These are phyloP conservation scores for Chironex yamaguchii DNA, from an alignment of 30 jellyfish, hydroid and myxozoan genomes.

Conservation along the genomic window DNA sequence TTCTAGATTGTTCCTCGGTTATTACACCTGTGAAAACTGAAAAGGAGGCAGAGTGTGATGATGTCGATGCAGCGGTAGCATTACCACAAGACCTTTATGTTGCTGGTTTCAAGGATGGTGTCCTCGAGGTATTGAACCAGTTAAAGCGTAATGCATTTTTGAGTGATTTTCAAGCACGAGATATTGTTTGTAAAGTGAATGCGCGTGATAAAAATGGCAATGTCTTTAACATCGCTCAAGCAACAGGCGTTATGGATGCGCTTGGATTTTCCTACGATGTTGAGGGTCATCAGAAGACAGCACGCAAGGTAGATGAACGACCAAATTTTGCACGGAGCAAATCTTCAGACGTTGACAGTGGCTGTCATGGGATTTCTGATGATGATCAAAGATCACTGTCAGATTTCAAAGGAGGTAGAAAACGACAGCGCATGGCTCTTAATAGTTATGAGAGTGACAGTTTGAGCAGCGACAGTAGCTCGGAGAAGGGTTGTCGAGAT, in stretches of 20 bases:
- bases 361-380: neutral
- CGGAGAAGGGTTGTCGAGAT: neutral
- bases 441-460: neutral
- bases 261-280: neutral
- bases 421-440: neutral
- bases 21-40: neutral
- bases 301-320: neutral
- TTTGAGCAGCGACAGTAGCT: neutral
- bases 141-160: neutral
- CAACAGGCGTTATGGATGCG: neutral
- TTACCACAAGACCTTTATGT: neutral
- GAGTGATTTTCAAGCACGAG: neutral
- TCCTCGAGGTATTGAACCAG: neutral
- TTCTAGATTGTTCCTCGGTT: no score
- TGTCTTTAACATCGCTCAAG: neutral
- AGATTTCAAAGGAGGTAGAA: neutral
- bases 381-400: neutral
- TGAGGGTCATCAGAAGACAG: neutral
- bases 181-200: neutral
- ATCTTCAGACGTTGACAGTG: neutral
- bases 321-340: neutral
- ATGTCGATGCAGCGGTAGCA: neutral
- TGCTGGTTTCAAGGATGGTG: slow-evolving; percentile 26
- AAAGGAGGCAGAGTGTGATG: neutral
- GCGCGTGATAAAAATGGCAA: neutral